Conservation (phyloP, 2,797 vertebrate species). For the Tokudaia muenninki region DNA sequence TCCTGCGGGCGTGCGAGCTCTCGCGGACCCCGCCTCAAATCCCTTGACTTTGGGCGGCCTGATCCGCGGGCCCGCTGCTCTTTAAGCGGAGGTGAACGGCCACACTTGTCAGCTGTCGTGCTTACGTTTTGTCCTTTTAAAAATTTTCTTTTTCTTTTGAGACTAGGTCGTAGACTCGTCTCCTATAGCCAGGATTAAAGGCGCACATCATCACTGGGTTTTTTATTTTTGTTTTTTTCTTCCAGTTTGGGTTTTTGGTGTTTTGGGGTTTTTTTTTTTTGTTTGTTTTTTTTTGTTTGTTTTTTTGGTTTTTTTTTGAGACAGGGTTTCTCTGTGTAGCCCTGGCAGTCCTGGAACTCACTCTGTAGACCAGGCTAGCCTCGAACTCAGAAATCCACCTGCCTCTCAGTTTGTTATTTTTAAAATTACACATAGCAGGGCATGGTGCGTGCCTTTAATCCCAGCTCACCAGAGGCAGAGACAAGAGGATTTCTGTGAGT, state of each 20-base stretch:
- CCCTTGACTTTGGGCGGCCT: not conserved
- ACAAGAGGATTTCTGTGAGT: not conserved
- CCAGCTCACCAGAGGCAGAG: not conserved
- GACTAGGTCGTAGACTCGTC: no score
- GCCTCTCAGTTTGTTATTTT: not conserved
- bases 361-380: no score
- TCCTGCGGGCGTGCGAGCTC: not conserved
- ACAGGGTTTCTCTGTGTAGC: no score
- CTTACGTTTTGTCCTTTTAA: not conserved
- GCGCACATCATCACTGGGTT: not conserved
- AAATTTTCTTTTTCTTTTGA: not conserved
- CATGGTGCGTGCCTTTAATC: not conserved
- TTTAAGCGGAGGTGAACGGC: no score
- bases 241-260: no score
- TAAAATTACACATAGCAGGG: not conserved
- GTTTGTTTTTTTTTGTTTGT: no score
- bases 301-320: no score
- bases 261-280: no score
- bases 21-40: not conserved
- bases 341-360: no score
- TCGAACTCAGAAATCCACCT: no score
- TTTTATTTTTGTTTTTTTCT: no score
- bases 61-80: no score
- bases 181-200: not conserved
- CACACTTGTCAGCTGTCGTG: not conserved